Base-by-base conservation (phyloP, 2,888 invertebrate species). In the Patella caerulea region DNA sequence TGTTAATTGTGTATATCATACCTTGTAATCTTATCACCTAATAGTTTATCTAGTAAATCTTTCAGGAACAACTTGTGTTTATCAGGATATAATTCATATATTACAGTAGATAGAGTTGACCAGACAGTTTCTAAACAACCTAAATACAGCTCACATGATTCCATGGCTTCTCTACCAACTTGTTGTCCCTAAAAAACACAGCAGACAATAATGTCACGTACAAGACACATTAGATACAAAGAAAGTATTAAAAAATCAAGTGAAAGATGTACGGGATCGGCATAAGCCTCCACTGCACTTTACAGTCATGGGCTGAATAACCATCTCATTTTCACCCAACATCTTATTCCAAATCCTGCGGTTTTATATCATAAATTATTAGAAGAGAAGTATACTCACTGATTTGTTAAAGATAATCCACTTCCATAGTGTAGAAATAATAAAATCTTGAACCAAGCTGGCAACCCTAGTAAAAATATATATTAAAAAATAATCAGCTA, bases 331-430 rank as follows among this genome's bases (percentile, higher is more conserved):
- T 45, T 45, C 9, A 45, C 45, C 4, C 4, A 34, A 34, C 7
- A 1, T 45, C 9, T 45, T 45, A 7, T 45, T 45, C 45, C 1
- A 9, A 45, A 45, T 45, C 7, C 45, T 45, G 45, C 0, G 1
- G 7, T 45, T 45, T 45, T 45, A 45, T 24, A 24, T 24, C 24
- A 24, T 45, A 45, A 45, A 45, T 9, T 7, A 45, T 45, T 45
- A 7, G 9, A 45, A 45, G 45, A 45, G 45, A 45, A 45, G 9
- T 45, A 45, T 45, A 45, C 45, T 45, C 45, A 45, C 78, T 74
- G 74, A 74, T 69, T 72, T 75, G 69, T 78, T 78, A 17, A 78
- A 78, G 12, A 78, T 75, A 65, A 78, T 69, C 78, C 78, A 78
- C 19, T 52, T 74, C 29, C 72, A 71, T 45, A 78, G n/a, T 11